Base-by-base conservation (phyloP, 2,113 vertebrate species). In the Alligator sinensis region DNA sequence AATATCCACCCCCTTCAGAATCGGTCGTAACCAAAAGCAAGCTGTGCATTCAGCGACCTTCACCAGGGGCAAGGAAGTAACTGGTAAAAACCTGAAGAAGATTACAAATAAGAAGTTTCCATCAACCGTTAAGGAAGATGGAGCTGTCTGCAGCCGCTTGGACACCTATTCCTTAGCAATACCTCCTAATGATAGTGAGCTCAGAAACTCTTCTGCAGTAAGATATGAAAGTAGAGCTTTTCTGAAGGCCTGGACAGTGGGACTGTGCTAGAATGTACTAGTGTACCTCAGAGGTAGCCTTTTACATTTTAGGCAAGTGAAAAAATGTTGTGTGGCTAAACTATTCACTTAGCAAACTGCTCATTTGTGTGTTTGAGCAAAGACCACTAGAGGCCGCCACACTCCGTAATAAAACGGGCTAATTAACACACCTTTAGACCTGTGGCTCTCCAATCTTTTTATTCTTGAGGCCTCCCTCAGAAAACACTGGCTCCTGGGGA, bases 191-290 rank as follows among this genome's bases (percentile, higher is more conserved):
- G 84, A 80, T 78, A 86, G 76, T 61, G 47, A 89, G 57, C 57
- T 59, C 60, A 84, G 70, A 4, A 63, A 78, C 75, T 93, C 61
- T 70, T 79, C 61, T 61, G 24, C 59, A 80, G 74, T 92, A 95
- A 92, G 86, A 74, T 80, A 87, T 17, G 64, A 92, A 94, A 94
- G 90, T 66, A 92, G 78, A 94, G 58, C 25, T 94, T 95, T 87
- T 93, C 88, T 93, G 92, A 87, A 94, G 72, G 75, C 55, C 80
- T 77, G 55, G 76, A 72, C 74, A 80, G 38, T 38, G 27, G 6
- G 92, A 95, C 89, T 91, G 92, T 95, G 95, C 85, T 88, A 94
- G 87, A 94, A 87, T 78, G 17, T 74, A 62, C 47, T 47, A 47
- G 47, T 47, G 47, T 47, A 47, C 47, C 72, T 54, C 80, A 68